Evolutionary conservation across 2,888 invertebrate genomes (phyloP), one percentile per base, ranked within the genome.

Genomic region (Cetonia aurata): DNA sequence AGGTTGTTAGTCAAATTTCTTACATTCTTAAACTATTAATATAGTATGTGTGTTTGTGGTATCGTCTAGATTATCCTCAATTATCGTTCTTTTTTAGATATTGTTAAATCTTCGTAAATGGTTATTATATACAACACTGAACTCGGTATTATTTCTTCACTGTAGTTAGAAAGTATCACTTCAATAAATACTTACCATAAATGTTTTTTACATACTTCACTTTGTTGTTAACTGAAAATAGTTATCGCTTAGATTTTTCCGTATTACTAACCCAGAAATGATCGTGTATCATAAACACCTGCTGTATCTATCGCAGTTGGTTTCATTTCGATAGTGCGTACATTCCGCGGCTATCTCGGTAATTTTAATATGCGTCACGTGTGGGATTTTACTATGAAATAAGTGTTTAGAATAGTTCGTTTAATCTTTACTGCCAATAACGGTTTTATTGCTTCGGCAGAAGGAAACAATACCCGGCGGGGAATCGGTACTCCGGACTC

Each of bases 401-500:
- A 65, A 65, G 62, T 65, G 62, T 55, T 71, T 69, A 71, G 55
- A 71, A 62, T 55, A 65, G 52, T 69, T 69, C 69, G 57, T 69
- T 65, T 67, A 71, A 71, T 60, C 56, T 71, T 69, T 68, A 69
- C 52, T 69, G 52, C 62, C 71, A 68, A 56, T 68, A 68, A 71
- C 62, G 65, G 62, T 71, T 71, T 71, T 71, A 71, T 71, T 71
- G 56, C 71, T 44, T 42, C 60, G 42, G 50, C 15, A 65, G 62
- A 50, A 41, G 62, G 62, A 50, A 65, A 65, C 62, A 65, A 65
- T 65, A 65, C 62, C 62, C 62, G 50, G 17, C 33, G 62, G 62
- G 60, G 62, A 50, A 65, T 65, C 50, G 62, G 50, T 65, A 50
- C 50, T 37, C 44, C 46, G 50, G 33, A 50, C 50, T 50, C 37